Conservation (phyloP, 2,113 vertebrate species). For the Brachyhypopomus gauderio region DNA sequence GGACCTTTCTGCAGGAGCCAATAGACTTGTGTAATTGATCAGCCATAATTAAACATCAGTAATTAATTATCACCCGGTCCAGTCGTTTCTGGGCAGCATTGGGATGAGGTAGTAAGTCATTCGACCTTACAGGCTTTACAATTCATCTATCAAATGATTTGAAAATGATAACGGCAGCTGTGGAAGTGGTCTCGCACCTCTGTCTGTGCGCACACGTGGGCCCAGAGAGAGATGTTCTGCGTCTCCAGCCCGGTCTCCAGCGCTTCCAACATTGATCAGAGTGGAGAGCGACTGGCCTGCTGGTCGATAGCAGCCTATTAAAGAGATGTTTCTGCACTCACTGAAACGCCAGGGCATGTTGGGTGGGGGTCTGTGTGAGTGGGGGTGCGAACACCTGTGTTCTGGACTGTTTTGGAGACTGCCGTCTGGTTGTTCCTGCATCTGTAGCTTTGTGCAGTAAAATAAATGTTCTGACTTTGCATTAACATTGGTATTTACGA, state of each 20-base stretch:
- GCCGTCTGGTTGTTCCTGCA: neutral
- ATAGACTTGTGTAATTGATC: no score
- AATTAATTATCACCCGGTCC: neutral
- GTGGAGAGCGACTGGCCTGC: constrained; percentile 36
- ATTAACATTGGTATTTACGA: no score
- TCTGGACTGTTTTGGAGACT: neutral
- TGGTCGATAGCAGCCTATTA: constrained; percentile 52
- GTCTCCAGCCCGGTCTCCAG: constrained; percentile 35
- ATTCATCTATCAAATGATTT: neutral
- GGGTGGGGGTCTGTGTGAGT: constrained; percentile 14
- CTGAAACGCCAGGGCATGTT: constrained; percentile 23
- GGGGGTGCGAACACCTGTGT: neutral
- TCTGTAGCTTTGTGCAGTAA: neutral
- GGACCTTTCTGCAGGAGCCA: no score
- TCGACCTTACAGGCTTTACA: neutral
- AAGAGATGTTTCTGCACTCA: constrained; percentile 39
- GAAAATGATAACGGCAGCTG: neutral
- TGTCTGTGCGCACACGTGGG: neutral
- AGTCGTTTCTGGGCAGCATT: neutral
- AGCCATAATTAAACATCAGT: no score
- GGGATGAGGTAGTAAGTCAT: neutral
- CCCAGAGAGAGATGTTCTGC: neutral
- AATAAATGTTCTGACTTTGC: no score
- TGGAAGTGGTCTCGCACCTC: neutral
- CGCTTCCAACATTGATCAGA: constrained; percentile 44